Evolutionary conservation across 2,888 invertebrate genomes (phyloP).

Genomic region (Conus canariensis): DNA sequence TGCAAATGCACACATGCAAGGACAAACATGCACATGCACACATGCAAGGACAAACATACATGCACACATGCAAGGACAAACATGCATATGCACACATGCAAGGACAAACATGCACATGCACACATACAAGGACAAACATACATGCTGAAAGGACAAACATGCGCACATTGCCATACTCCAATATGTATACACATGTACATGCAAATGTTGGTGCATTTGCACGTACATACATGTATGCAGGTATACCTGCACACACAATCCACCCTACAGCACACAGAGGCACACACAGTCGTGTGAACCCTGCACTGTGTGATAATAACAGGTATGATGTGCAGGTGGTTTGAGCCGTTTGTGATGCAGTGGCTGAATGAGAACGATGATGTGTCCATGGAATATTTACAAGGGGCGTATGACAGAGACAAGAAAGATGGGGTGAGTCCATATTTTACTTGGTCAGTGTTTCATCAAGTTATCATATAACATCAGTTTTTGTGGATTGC

Average conservation of each 20-base stretch:
- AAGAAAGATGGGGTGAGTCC: slow-evolving; percentile 76
- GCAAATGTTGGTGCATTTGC: too few relatives aligned
- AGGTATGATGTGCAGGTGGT: slow-evolving; percentile 85
- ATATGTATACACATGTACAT: too few relatives aligned
- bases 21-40: too few relatives aligned
- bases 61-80: too few relatives aligned
- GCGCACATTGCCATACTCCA: too few relatives aligned
- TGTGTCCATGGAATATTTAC: slow-evolving; percentile 98
- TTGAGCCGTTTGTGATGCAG: slow-evolving; percentile 99
- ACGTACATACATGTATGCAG: too few relatives aligned
- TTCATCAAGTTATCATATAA: not conserved
- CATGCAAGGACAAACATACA: too few relatives aligned
- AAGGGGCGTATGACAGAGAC: slow-evolving; percentile 98
- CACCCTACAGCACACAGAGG: too few relatives aligned
- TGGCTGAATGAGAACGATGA: slow-evolving; percentile 99
- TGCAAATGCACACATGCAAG: not conserved
- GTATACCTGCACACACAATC: too few relatives aligned
- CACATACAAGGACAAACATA: too few relatives aligned
- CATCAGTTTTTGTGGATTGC: not conserved
- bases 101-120: too few relatives aligned
- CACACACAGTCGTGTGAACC: not conserved
- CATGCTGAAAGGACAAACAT: not conserved
- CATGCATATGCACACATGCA: too few relatives aligned
- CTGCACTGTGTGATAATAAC: not conserved
- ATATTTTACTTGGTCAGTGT: not conserved